Base-by-base conservation (phyloP, 1,140 invertebrate genomes). In the Drosophila busckii region DNA sequence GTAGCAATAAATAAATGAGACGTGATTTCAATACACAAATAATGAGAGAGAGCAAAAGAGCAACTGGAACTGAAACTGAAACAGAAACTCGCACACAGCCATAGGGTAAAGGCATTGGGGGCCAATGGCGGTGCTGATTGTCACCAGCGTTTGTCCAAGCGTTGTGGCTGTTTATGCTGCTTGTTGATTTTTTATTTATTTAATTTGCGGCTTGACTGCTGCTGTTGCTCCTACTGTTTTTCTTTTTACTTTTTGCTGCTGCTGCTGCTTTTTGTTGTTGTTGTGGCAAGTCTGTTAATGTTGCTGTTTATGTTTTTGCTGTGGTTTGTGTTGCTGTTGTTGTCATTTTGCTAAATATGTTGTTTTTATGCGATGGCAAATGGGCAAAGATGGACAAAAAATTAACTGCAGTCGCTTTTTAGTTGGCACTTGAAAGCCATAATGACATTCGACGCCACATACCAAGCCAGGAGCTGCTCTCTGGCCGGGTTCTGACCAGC, bases 21-120 rank as follows among this genome's bases (percentile, higher is more conserved):
- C 84, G 84, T 86, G 84, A 84, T 86, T 86, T 86, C 69, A 86
- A 86, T 86, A 85, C 78, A 83, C 76, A 86, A 86, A 86, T 85
- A 86, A 70, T 71, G 68, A 31, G 32, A 17, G 41, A 35, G 50
- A n/a, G 25, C 5, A 44, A 5, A 6, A 7, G 8, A 42, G 26
- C 35, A 28, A 41, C 37, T 56, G 53, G 20, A 52, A 52, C 54
- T 58, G 29, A 16, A 22, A 52, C 29, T 52, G 38, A 15, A 42
- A 42, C 23, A n/a, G n/a, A n/a, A n/a, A n/a, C n/a, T n/a, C n/a
- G n/a, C n/a, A n/a, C n/a, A n/a, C n/a, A n/a, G n/a, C n/a, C n/a
- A n/a, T n/a, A n/a, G n/a, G n/a, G n/a, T n/a, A n/a, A n/a, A n/a
- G n/a, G n/a, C 40, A 32, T 17, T 52, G 37, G 19, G 10, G 34